Percentiles rank a stretch among this genome's conserved stretches.
phyloP scores from a whole-genome alignment of 2,797 vertebrate genomes.

The Eremophila alpestris region DNA sequence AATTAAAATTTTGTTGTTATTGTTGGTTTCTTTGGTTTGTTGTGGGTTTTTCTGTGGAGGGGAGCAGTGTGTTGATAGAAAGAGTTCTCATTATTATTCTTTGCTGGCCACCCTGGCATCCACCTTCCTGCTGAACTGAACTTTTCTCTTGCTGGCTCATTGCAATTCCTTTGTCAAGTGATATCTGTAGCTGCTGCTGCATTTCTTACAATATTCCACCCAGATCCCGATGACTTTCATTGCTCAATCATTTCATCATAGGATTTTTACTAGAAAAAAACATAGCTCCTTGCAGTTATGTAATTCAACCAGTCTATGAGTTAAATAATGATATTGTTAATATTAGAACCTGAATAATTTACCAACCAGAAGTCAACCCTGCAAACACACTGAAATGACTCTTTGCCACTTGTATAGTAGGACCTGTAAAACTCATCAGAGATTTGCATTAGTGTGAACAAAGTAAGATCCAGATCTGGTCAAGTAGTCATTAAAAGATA shows the following conservation, averaged over 20 bases:
- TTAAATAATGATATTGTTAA: neutral
- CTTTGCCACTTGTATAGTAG: neutral
- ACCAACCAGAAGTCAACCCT: neutral
- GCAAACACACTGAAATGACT: neutral
- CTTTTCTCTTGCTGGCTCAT: neutral
- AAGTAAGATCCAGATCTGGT: neutral
- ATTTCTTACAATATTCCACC: neutral
- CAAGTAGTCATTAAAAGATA: conserved; percentile 39
- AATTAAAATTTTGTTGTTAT: neutral
- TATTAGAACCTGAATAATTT: neutral
- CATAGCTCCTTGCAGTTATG: neutral
- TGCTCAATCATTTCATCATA: neutral
- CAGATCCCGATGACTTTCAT: neutral
- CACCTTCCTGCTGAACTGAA: fast-evolving
- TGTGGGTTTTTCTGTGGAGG: neutral
- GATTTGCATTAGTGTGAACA: neutral
- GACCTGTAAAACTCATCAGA: neutral
- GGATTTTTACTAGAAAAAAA: neutral
- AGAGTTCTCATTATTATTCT: neutral
- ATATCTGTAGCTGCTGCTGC: neutral
- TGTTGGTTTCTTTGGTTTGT: neutral
- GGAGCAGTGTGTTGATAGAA: fast-evolving
- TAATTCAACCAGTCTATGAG: neutral
- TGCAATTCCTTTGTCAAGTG: neutral
- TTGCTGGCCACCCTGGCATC: neutral